These are phyloP conservation scores for Corticium candelabrum DNA, from an alignment of 37 sponge, comb jelly and placozoan genomes.

Conservation along the genomic window DNA sequence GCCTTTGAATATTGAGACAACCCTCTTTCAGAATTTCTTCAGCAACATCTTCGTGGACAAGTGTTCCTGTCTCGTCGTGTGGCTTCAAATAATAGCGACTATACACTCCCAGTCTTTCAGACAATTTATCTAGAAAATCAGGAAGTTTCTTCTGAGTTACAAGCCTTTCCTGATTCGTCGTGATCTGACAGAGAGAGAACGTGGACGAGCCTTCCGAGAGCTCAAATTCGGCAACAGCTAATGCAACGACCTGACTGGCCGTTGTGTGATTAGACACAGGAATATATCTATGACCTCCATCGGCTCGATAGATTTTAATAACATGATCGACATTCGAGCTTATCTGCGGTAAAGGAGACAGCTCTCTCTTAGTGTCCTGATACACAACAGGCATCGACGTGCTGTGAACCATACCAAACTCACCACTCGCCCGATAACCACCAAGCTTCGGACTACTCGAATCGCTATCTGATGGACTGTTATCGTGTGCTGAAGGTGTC, in stretches of 20 bases:
- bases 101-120: not conserved
- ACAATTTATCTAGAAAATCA: not conserved
- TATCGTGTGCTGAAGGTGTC: not conserved
- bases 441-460: not conserved
- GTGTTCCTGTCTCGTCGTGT: not conserved
- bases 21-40: not conserved
- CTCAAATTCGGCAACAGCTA: not conserved
- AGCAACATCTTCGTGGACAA: not conserved
- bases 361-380: no score
- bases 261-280: not conserved
- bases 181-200: not conserved
- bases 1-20: not conserved
- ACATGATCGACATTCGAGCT: not conserved
- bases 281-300: not conserved
- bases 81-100: not conserved
- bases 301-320: not conserved
- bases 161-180: not conserved
- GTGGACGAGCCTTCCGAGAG: not conserved
- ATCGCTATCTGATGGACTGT: not conserved
- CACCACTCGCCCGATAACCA: not conserved
- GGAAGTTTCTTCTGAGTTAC: not conserved
- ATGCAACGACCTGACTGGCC: not conserved
- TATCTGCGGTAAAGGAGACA: not conserved
- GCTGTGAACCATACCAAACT: not conserved
- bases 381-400: not conserved